Conservation (phyloP, 1,140 invertebrate species). For the Lanistes nyassanus region DNA sequence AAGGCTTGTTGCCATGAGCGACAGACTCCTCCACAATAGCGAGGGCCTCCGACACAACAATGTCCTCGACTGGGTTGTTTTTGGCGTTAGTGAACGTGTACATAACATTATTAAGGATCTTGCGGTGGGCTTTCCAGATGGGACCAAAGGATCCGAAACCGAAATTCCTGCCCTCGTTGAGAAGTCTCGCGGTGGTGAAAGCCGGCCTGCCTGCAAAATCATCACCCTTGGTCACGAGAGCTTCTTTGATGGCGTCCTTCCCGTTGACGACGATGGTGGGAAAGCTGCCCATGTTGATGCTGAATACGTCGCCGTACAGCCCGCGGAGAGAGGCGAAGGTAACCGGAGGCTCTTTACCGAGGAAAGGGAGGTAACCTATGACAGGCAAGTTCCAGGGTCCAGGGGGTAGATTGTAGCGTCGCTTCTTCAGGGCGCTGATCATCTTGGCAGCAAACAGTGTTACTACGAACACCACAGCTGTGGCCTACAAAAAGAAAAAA, state of each 20-base stretch:
- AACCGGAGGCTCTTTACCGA: constrained; percentile 33
- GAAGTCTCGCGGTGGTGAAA: constrained; percentile 25
- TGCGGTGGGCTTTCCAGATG: constrained; percentile 30
- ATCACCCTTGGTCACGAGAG: constrained; percentile 33
- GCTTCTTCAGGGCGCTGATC: not conserved
- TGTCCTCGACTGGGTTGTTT: constrained; percentile 28
- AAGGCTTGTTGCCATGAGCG: constrained; percentile 17
- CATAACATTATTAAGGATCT: constrained; percentile 34
- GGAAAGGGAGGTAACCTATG: constrained; percentile 47
- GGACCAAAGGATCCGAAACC: constrained; percentile 26
- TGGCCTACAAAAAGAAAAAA: not conserved
- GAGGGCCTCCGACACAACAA: constrained; percentile 30
- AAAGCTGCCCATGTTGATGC: constrained; percentile 37
- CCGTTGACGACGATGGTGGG: constrained; percentile 41
- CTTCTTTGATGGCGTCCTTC: constrained; percentile 31
- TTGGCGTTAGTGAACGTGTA: constrained; percentile 21
- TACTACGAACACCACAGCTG: not conserved
- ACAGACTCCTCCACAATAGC: constrained; percentile 25
- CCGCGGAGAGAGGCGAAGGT: constrained; percentile 20
- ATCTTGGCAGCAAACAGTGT: constrained; percentile 8
- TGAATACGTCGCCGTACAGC: constrained; percentile 43
- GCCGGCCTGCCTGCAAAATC: constrained; percentile 37
- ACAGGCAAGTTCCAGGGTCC: constrained; percentile 51
- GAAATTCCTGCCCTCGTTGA: constrained; percentile 24
- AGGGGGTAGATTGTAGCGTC: constrained; percentile 34